These are phyloP conservation scores for Hydrotaea cyrtoneurina DNA, from an alignment of 2,888 invertebrate genomes.

Conservation along the genomic window DNA sequence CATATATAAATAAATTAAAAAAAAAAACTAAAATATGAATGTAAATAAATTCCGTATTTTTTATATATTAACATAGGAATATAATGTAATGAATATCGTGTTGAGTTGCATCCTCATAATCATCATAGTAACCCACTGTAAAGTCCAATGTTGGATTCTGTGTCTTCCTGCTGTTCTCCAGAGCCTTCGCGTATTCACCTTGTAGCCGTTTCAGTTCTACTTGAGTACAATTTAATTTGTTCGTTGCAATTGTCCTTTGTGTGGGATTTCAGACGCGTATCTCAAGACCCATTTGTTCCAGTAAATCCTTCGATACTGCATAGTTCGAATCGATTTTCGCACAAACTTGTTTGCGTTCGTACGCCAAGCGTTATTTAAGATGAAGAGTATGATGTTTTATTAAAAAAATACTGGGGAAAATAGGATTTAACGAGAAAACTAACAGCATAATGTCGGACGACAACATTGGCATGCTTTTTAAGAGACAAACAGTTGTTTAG, in stretches of 20 bases:
- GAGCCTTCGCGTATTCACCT: constrained; percentile 85
- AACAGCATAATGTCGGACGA: no score
- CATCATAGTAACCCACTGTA: constrained; percentile 81
- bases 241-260: constrained; percentile 85
- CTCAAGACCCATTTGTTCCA: constrained; percentile 95
- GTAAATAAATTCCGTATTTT: no score
- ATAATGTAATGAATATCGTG: no score
- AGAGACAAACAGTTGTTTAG: no score
- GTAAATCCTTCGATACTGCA: constrained; percentile 79
- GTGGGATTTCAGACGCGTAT: constrained; percentile 85
- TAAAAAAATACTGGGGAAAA: no score
- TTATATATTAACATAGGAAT: no score
- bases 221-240: constrained; percentile 90
- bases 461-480: no score
- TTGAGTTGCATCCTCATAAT: constrained; percentile 86
- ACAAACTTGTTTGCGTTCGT: constrained; percentile 82
- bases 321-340: constrained; percentile 84
- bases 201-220: constrained; percentile 91
- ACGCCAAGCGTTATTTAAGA: no score
- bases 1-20: no score
- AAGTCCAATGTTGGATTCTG: constrained; percentile 81
- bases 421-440: no score
- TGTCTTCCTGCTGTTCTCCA: constrained; percentile 71
- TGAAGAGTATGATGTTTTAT: no score
- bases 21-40: no score